Evolutionary conservation across 2,888 invertebrate species (phyloP).

Genomic region (Cosmia pyralina): DNA sequence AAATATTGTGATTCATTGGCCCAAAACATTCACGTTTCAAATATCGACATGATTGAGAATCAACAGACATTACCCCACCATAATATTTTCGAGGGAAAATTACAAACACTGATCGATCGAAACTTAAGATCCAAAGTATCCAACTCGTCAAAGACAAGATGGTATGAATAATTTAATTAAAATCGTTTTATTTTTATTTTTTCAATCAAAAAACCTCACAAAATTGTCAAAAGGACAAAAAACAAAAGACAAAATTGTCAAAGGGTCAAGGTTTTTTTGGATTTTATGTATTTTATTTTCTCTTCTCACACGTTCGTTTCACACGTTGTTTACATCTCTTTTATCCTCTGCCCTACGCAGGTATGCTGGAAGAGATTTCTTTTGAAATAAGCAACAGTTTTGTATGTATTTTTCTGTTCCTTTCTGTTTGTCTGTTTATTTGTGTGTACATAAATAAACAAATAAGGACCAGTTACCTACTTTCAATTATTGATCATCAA

Average conservation of each 20-base stretch:
- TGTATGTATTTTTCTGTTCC: too few relatives aligned
- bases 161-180: neutral
- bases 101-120: neutral
- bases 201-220: neutral
- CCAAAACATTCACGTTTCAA: neutral
- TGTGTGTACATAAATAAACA: too few relatives aligned
- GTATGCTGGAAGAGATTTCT: too few relatives aligned
- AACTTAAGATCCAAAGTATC: neutral
- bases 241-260: too few relatives aligned
- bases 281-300: too few relatives aligned
- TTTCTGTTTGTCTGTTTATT: too few relatives aligned
- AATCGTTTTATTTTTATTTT: neutral
- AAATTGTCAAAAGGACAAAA: neutral
- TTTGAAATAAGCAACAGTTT: too few relatives aligned
- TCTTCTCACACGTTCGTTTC: too few relatives aligned
- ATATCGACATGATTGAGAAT: slow-evolving; percentile 1
- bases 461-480: too few relatives aligned
- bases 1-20: slow-evolving; percentile 3
- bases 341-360: too few relatives aligned
- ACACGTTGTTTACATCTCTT: too few relatives aligned
- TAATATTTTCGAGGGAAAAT: slow-evolving; percentile 1
- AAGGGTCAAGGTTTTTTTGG: too few relatives aligned
- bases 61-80: neutral
- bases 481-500: neutral
- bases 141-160: neutral